Percentiles rank a stretch among this genome's conserved stretches.
These are phyloP conservation scores for Rhegmatorhina hoffmannsi DNA, from an alignment of 2,113 vertebrate genomes.

Conservation along the genomic window DNA sequence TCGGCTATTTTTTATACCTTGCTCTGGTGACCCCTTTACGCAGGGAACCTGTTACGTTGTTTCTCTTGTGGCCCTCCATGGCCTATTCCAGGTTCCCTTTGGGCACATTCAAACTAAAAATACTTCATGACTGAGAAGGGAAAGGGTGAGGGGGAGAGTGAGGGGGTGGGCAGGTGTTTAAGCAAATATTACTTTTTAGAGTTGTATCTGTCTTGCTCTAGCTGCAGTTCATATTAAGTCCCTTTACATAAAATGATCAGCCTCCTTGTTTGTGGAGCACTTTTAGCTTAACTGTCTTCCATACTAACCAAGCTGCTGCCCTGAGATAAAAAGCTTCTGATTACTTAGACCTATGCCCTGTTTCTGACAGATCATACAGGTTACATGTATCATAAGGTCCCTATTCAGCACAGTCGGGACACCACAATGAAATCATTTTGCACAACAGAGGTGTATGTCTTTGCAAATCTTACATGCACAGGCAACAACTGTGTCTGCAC, in stretches of 20 bases:
- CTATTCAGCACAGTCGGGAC: neutral
- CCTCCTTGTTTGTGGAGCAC: neutral
- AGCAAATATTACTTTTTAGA: neutral
- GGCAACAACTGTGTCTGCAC: slow-evolving; percentile 19
- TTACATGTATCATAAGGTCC: neutral
- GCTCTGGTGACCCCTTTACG: neutral
- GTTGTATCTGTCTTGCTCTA: neutral
- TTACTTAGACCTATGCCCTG: neutral
- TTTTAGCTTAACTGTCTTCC: neutral
- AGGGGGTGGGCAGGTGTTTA: neutral
- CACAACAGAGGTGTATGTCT: neutral
- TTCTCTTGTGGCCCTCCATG: neutral
- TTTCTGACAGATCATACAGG: neutral
- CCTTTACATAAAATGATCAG: neutral
- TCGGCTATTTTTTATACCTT: neutral
- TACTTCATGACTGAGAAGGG: neutral
- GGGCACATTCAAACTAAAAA: neutral
- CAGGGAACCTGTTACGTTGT: accelerated
- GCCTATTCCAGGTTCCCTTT: neutral
- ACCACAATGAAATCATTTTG: neutral
- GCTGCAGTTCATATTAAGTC: neutral
- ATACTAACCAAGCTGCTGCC: neutral
- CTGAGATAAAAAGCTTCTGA: neutral
- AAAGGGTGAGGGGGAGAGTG: accelerated
- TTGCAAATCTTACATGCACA: neutral